Evolutionary conservation across 2,888 invertebrate species (phyloP).

Genomic region (Epinotia ramella): DNA sequence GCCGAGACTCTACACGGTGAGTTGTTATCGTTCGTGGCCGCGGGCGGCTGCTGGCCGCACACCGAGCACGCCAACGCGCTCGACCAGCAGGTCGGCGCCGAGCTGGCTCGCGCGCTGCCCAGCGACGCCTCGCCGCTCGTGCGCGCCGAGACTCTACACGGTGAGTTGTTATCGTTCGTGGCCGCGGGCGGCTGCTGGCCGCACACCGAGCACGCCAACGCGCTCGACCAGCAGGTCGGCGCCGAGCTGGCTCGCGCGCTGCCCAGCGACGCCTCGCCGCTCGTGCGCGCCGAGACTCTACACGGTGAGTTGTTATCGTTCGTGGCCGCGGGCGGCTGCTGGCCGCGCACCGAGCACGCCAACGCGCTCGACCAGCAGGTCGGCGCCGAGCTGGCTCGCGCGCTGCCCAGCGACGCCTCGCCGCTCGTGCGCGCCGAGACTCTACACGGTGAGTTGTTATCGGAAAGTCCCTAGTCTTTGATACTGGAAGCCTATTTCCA

Average conservation of each 20-base stretch:
- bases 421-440: conserved; percentile 95
- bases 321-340: conserved; percentile 83
- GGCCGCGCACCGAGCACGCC: conserved; percentile 94
- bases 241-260: conserved; percentile 91
- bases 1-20: conserved; percentile 93
- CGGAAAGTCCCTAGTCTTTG: too few relatives aligned
- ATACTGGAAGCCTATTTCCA: too few relatives aligned
- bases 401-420: conserved; percentile 92
- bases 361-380: conserved; percentile 97
- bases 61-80: conserved; percentile 97
- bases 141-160: conserved; percentile 93
- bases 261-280: conserved; percentile 92
- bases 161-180: conserved; percentile 86
- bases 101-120: conserved; percentile 89
- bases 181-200: conserved; percentile 91
- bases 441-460: conserved; percentile 91
- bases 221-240: conserved; percentile 96
- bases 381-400: conserved; percentile 92
- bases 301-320: conserved; percentile 82
- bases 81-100: conserved; percentile 96
- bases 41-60: conserved; percentile 89
- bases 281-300: conserved; percentile 95
- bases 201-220: conserved; percentile 96
- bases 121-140: conserved; percentile 96
- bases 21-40: background rate